phyloP scores from a whole-genome alignment of 2,797 vertebrate species.

The Gephyroberyx darwinii region DNA sequence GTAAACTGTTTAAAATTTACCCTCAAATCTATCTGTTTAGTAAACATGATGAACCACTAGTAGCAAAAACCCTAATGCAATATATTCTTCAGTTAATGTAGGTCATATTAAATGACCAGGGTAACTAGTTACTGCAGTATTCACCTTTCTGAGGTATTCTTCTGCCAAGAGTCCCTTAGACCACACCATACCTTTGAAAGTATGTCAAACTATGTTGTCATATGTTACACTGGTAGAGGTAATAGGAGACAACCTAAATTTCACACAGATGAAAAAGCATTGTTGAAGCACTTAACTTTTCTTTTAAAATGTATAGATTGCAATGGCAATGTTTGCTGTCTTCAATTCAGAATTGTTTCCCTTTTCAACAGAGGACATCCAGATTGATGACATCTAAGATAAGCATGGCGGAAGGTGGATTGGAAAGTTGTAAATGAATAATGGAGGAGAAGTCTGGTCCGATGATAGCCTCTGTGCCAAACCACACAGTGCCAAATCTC shows the following conservation, averaged over 20 bases:
- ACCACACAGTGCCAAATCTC: conserved; percentile 63
- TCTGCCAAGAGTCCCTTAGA: not conserved
- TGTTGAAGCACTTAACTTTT: too few relatives aligned
- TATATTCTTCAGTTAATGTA: not conserved
- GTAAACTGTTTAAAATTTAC: conserved; percentile 14
- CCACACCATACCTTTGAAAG: too few relatives aligned
- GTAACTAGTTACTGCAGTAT: too few relatives aligned
- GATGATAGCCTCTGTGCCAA: conserved; percentile 65
- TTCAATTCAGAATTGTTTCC: not conserved
- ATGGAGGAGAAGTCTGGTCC: conserved; percentile 77
- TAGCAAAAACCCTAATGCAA: not conserved
- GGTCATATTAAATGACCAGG: too few relatives aligned
- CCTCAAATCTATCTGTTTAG: not conserved
- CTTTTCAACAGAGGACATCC: conserved; percentile 43
- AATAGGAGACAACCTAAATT: not conserved
- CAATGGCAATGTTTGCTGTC: conserved; percentile 1
- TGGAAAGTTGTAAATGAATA: conserved; percentile 47
- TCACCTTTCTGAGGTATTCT: not conserved
- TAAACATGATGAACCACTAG: not conserved
- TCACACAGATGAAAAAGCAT: too few relatives aligned
- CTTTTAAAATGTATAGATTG: too few relatives aligned
- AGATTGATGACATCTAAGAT: conserved; percentile 29
- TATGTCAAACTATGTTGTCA: not conserved
- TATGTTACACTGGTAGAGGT: not conserved
- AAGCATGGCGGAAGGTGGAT: conserved; percentile 52